Conservation (phyloP, 2,797 vertebrate genomes). For the Acanthopagrus latus region DNA sequence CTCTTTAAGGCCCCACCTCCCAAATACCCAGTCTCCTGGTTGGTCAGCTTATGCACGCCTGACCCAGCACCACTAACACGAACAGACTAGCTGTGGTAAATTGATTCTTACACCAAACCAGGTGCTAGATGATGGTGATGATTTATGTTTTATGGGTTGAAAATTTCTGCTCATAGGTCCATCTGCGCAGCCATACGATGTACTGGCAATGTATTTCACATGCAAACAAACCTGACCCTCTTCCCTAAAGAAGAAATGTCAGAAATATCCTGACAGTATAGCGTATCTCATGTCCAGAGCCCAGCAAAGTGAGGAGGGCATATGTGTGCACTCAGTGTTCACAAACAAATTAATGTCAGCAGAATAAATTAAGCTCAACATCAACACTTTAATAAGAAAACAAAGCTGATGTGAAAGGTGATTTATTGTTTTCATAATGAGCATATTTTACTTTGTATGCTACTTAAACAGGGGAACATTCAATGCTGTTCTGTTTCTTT, state of each 20-base stretch:
- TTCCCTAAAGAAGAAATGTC: slow-evolving; percentile 11
- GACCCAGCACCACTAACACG: too few species aligned
- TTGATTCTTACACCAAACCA: too few species aligned
- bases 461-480: neutral
- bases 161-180: neutral
- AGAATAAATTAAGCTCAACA: neutral
- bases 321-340: neutral
- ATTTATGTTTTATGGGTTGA: neutral
- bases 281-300: neutral
- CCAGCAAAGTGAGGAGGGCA: neutral
- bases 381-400: neutral
- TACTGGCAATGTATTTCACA: neutral
- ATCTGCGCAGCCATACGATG: neutral
- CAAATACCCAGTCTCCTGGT: too few species aligned
- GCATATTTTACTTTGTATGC: neutral
- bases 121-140: too few species aligned
- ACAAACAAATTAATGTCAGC: slow-evolving; percentile 6
- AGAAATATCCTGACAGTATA: slow-evolving; percentile 14
- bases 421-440: neutral
- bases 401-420: neutral
- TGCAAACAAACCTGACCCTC: neutral
- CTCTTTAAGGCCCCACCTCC: too few species aligned
- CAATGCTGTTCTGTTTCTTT: neutral
- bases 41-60: too few species aligned
- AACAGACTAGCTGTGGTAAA: too few species aligned